Evolutionary conservation across 2,113 vertebrate species (phyloP).

Genomic region (Mormoops blainvillei): DNA sequence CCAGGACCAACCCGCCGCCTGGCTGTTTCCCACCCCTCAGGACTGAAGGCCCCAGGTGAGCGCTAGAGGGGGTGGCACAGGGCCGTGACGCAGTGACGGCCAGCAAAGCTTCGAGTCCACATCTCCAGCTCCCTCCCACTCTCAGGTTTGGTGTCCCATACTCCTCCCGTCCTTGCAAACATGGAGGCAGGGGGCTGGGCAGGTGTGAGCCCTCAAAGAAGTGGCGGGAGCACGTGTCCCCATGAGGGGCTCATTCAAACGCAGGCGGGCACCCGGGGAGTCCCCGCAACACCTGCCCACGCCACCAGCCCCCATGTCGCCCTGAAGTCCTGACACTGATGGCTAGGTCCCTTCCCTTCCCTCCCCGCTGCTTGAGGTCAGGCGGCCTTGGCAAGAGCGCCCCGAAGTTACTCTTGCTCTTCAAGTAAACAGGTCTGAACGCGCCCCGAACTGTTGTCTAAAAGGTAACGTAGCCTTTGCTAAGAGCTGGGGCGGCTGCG

Average conservation of each 20-base stretch:
- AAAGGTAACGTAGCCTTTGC: conserved; percentile 47
- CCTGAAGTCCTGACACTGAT: not conserved
- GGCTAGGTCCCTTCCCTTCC: not conserved
- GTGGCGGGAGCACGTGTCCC: too few species aligned
- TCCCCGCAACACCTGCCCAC: too few species aligned
- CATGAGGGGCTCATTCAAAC: too few species aligned
- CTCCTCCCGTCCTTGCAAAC: not conserved
- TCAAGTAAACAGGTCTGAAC: conserved; percentile 46
- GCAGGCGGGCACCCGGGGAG: too few species aligned
- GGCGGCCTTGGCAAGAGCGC: not conserved
- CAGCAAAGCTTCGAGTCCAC: not conserved
- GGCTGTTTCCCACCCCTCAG: not conserved
- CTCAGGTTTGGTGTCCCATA: not conserved
- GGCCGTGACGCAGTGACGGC: too few species aligned
- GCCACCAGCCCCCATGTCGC: too few species aligned
- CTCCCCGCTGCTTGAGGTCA: not conserved
- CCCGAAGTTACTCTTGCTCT: not conserved
- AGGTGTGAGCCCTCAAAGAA: too few species aligned
- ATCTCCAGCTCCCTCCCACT: not conserved
- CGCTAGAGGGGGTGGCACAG: too few species aligned
- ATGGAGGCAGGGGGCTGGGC: too few species aligned
- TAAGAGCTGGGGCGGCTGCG: conserved; percentile 21
- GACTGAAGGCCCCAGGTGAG: too few species aligned
- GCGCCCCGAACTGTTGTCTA: not conserved
- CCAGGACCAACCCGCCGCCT: not conserved